A percentile compares a stretch with the other conserved stretches of the same genome.
These are phyloP conservation scores for Tetramorium alpestre DNA, from an alignment of 1,140 invertebrate species.

Conservation along the genomic window DNA sequence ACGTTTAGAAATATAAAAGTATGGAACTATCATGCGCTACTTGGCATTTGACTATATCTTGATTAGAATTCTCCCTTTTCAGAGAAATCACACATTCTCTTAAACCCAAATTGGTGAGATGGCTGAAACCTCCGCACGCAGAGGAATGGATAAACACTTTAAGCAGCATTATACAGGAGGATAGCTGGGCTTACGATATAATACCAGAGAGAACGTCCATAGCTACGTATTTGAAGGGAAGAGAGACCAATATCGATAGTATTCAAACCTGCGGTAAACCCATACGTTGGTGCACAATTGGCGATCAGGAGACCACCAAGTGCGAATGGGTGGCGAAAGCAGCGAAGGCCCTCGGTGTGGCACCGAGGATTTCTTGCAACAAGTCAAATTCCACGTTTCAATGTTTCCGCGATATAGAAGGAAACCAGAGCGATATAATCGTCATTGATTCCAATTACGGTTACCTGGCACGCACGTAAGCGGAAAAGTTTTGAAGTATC, in stretches of 20 bases:
- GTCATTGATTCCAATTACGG: conserved; percentile 90
- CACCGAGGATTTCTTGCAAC: conserved; percentile 87
- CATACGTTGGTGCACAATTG: conserved; percentile 88
- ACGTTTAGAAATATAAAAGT: too few relatives aligned
- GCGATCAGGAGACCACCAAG: conserved; percentile 86
- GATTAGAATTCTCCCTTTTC: neutral
- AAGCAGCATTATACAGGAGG: conserved; percentile 61
- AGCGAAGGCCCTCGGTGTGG: conserved; percentile 86
- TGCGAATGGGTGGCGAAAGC: conserved; percentile 87
- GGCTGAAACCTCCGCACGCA: conserved; percentile 46
- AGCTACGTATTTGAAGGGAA: conserved; percentile 78
- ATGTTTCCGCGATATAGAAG: conserved; percentile 88
- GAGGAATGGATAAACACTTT: conserved; percentile 66
- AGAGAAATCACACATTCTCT: conserved; percentile 63
- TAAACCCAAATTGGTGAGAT: conserved; percentile 57
- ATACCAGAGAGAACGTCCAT: conserved; percentile 15
- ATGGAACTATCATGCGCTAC: too few relatives aligned
- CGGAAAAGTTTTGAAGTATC: conserved; percentile 45
- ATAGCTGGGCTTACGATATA: conserved; percentile 40
- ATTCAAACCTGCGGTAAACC: conserved; percentile 82
- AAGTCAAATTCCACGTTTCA: conserved; percentile 83
- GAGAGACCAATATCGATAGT: conserved; percentile 71
- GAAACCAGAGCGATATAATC: conserved; percentile 89
- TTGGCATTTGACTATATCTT: neutral
- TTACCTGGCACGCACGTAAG: conserved; percentile 89